Percentiles rank a stretch among this genome's conserved stretches.
These are phyloP conservation scores for Drosophila orosa DNA, from an alignment of 1,140 invertebrate species.

Conservation along the genomic window DNA sequence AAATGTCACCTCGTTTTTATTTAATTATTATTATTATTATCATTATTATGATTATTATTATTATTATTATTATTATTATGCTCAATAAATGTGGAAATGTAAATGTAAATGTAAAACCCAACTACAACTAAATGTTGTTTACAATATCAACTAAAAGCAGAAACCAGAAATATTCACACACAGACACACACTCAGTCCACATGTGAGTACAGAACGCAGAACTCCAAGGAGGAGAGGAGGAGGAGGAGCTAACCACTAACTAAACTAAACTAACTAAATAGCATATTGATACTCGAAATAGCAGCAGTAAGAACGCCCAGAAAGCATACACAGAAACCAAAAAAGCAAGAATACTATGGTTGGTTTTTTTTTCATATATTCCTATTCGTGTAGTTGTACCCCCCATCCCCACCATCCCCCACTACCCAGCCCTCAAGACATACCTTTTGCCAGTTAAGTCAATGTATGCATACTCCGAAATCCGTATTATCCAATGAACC, in stretches of 20 bases:
- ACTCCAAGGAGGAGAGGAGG: not conserved
- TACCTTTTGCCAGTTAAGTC: constrained; percentile 40
- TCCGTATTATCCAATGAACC: constrained; percentile 72
- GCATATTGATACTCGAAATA: constrained; percentile 54
- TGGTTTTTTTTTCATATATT: constrained; percentile 14
- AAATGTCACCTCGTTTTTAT: constrained; percentile 51
- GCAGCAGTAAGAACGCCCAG: constrained; percentile 36
- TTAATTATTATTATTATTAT: constrained; percentile 15
- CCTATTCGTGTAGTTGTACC: constrained; percentile 20
- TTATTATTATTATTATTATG: constrained; percentile 28
- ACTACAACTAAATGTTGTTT: constrained; percentile 48
- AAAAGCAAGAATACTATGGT: constrained; percentile 28
- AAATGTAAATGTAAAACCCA: constrained; percentile 22
- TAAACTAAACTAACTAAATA: constrained; percentile 49
- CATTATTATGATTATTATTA: constrained; percentile 19
- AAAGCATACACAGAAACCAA: constrained; percentile 25
- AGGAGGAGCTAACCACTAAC: constrained; percentile 19
- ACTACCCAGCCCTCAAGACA: not conserved
- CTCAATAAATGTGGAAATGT: constrained; percentile 52
- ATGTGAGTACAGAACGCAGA: constrained; percentile 38
- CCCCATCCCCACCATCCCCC: not conserved
- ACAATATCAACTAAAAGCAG: constrained; percentile 26
- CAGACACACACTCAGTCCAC: constrained; percentile 14
- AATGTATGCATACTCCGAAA: constrained; percentile 49
- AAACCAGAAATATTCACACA: constrained; percentile 18